These are phyloP conservation scores for Xyliphius kryptos DNA, from an alignment of 2,113 vertebrate species.

Conservation along the genomic window DNA sequence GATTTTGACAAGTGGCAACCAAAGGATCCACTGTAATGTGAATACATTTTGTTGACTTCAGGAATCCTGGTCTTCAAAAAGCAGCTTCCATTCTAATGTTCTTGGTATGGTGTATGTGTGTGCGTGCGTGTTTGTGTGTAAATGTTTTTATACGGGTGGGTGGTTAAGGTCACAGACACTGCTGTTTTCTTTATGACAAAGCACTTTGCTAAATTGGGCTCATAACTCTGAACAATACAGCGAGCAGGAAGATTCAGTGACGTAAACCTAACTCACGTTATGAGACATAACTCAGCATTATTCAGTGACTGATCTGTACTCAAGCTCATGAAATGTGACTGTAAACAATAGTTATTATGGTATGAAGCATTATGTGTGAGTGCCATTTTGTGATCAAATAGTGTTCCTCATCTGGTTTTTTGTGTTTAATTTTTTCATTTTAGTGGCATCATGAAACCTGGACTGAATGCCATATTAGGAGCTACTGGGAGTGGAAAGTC, in stretches of 20 bases:
- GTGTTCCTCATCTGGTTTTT: too few species aligned
- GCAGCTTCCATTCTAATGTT: too few species aligned
- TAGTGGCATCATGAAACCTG: slow-evolving; percentile 90
- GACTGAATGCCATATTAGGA: slow-evolving; percentile 91
- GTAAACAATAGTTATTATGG: neutral
- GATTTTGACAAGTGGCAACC: too few species aligned
- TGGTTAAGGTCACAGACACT: neutral
- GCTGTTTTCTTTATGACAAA: neutral
- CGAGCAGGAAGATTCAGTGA: neutral
- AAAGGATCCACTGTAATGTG: too few species aligned
- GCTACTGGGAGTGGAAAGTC: slow-evolving; percentile 85
- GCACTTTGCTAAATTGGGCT: neutral
- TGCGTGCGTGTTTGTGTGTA: neutral
- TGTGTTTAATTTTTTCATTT: slow-evolving; percentile 26
- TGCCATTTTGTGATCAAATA: too few species aligned
- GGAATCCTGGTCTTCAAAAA: too few species aligned
- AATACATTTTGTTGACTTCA: too few species aligned
- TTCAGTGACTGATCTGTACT: neutral
- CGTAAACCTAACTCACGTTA: neutral
- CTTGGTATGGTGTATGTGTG: neutral
- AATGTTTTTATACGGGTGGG: too few species aligned
- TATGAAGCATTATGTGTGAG: too few species aligned
- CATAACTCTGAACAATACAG: neutral
- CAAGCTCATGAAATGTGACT: neutral
- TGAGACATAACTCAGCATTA: neutral